Evolutionary conservation across 2,113 vertebrate genomes (phyloP).

Genomic region (Bufo gargarizans): DNA sequence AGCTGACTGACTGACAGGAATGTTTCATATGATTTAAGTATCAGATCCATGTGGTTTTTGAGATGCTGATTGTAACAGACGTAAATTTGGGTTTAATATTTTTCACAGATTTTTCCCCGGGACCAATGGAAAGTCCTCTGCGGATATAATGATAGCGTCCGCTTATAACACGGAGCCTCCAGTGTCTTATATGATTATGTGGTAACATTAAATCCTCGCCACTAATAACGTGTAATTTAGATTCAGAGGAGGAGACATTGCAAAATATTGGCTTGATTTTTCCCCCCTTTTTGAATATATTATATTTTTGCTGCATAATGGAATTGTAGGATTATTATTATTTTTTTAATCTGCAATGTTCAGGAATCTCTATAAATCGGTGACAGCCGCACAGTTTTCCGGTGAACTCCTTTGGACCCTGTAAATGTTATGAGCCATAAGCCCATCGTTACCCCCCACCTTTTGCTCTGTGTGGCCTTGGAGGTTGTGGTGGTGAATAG

Average conservation of each 20-base stretch:
- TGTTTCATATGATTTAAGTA: not conserved
- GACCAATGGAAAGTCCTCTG: not conserved
- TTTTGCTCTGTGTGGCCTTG: not conserved
- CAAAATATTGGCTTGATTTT: not conserved
- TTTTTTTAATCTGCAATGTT: not conserved
- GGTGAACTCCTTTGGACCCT: not conserved
- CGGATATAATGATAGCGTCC: not conserved
- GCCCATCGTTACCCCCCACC: not conserved
- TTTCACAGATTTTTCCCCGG: not conserved
- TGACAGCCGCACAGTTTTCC: not conserved
- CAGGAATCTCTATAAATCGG: not conserved
- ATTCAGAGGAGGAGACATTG: not conserved
- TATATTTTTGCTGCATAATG: not conserved
- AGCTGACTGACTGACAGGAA: not conserved
- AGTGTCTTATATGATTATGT: slow-evolving; percentile 19
- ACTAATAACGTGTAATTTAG: not conserved
- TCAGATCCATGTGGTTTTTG: not conserved
- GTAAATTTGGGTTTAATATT: not conserved
- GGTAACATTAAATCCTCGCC: not conserved
- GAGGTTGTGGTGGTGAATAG: not conserved
- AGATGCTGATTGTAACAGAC: not conserved
- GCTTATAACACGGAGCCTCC: not conserved
- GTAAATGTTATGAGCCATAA: not conserved
- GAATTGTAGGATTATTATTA: not conserved
- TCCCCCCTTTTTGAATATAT: not conserved